phyloP scores from a whole-genome alignment of 1,140 invertebrate genomes.

The Zaprionus nigranus region DNA sequence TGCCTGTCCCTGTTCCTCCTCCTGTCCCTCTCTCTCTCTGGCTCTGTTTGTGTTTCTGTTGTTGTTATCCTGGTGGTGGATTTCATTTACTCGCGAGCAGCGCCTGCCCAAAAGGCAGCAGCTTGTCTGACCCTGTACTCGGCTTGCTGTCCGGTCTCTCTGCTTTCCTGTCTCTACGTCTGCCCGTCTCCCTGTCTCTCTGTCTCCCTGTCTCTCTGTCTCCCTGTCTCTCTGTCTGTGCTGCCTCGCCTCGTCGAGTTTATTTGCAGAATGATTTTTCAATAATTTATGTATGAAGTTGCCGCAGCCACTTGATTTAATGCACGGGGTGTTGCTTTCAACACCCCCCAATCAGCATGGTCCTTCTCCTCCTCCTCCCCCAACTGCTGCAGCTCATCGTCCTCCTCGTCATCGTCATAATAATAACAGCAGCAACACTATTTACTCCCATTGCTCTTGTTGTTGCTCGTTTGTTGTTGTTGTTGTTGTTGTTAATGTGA shows the following conservation, averaged over 20 bases:
- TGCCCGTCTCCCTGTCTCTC: background rate
- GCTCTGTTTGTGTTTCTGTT: slow-evolving; percentile 5
- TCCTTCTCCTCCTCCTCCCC: slow-evolving; percentile 26
- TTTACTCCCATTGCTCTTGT: slow-evolving; percentile 33
- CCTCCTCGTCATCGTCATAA: slow-evolving; percentile 3
- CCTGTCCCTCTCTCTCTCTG: background rate
- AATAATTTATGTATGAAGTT: slow-evolving; percentile 81
- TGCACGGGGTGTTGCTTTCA: slow-evolving; percentile 79
- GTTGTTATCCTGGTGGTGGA: slow-evolving; percentile 59
- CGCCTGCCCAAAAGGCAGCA: slow-evolving; percentile 3
- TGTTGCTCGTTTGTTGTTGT: slow-evolving; percentile 20
- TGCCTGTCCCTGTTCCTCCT: background rate
- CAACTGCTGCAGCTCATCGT: slow-evolving; percentile 29
- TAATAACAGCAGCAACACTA: slow-evolving; percentile 35
- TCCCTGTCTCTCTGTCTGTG: background rate
- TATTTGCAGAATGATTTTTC: slow-evolving; percentile 83
- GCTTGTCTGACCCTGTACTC: slow-evolving; percentile 7
- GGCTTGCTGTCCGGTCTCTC: background rate
- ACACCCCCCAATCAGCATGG: slow-evolving; percentile 70
- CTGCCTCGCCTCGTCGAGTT: slow-evolving; percentile 47
- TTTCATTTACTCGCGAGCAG: slow-evolving; percentile 64
- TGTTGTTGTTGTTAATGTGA: slow-evolving; percentile 65
- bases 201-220: background rate
- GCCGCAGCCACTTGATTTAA: slow-evolving; percentile 75
- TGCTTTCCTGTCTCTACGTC: background rate